These are phyloP conservation scores for Ellobius talpinus DNA, from an alignment of 2,113 vertebrate species.

Conservation along the genomic window DNA sequence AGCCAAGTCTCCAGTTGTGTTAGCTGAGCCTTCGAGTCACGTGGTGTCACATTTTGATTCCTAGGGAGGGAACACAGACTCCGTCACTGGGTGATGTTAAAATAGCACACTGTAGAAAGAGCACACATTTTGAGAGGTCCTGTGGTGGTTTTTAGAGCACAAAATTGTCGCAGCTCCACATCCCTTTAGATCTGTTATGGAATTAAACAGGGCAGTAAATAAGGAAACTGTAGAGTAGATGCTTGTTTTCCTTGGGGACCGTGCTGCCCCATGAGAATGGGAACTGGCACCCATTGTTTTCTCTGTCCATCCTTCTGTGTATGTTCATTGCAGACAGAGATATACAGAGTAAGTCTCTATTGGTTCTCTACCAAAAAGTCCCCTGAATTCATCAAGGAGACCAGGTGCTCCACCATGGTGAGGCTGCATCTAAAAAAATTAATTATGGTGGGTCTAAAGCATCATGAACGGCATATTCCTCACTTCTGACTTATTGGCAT, in stretches of 20 bases:
- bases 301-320: background rate
- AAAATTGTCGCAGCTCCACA: background rate
- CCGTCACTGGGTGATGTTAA: background rate
- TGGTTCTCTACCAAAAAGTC: background rate
- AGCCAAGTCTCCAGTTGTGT: background rate
- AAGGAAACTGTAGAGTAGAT: background rate
- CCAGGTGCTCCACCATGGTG: background rate
- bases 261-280: background rate
- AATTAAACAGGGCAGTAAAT: background rate
- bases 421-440: background rate
- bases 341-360: background rate
- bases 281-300: background rate
- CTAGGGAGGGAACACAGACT: background rate
- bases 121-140: background rate
- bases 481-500: background rate
- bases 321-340: background rate
- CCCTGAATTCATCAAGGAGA: background rate
- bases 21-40: background rate
- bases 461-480: background rate
- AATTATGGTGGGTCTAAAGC: background rate
- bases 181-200: background rate
- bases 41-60: background rate
- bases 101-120: background rate
- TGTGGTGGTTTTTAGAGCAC: constrained; percentile 32
- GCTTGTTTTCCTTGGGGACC: background rate